These are phyloP conservation scores for Glandiceps talaboti DNA, from an alignment of 53 echinoderm and acorn worm genomes.

Conservation along the genomic window DNA sequence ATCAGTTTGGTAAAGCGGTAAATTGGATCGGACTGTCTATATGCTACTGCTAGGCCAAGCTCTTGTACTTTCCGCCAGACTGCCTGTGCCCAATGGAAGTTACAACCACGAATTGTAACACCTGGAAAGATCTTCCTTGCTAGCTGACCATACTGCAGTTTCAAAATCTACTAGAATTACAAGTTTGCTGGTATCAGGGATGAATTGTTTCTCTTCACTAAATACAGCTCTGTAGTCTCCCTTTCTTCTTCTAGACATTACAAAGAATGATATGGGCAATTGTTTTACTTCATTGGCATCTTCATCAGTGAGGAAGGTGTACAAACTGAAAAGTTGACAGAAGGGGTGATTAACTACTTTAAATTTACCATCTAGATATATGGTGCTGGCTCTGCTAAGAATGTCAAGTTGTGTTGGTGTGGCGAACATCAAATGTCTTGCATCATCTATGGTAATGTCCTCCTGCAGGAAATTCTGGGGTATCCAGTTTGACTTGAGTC, in stretches of 20 bases:
- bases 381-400: background rate
- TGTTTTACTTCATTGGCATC: background rate
- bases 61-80: slow-evolving; percentile 32
- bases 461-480: background rate
- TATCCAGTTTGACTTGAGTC: background rate
- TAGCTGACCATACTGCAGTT: slow-evolving; percentile 20
- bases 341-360: background rate
- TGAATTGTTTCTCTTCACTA: background rate
- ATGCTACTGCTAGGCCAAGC: slow-evolving; percentile 9
- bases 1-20: slow-evolving; percentile 9
- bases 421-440: background rate
- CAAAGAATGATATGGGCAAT: slow-evolving; percentile 20
- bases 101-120: slow-evolving; percentile 17
- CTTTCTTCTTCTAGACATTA: slow-evolving; percentile 20
- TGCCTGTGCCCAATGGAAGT: slow-evolving; percentile 26
- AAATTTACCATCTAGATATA: background rate
- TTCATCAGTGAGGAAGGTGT: background rate
- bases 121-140: slow-evolving; percentile 17
- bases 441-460: background rate
- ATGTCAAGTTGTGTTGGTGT: background rate
- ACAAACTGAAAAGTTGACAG: background rate
- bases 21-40: background rate
- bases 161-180: slow-evolving; percentile 28
- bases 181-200: background rate
- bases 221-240: slow-evolving; percentile 26